Evolutionary conservation across 1,140 invertebrate genomes (phyloP).

Genomic region (Lepeophtheirus salmonis): DNA sequence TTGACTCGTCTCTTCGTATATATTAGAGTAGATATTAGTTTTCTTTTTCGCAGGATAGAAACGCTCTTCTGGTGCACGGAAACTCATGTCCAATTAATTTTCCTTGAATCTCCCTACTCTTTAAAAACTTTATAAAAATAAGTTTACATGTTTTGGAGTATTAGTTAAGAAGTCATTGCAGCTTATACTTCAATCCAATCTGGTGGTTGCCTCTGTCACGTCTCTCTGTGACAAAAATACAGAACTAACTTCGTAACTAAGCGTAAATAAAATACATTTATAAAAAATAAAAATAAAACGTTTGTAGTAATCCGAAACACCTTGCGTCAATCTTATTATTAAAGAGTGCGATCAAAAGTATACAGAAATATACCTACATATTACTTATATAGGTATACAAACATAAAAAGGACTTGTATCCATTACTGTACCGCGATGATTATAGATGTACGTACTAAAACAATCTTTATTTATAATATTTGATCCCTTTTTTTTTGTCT

Average conservation of each 20-base stretch:
- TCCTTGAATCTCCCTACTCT: too few species aligned
- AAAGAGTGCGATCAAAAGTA: not conserved
- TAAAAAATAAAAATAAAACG: not conserved
- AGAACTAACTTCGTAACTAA: not conserved
- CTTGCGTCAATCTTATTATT: not conserved
- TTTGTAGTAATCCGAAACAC: not conserved
- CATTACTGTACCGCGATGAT: too few species aligned
- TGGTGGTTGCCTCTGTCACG: too few species aligned
- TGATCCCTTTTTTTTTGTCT: too few species aligned
- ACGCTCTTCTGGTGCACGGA: not conserved
- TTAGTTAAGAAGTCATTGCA: not conserved
- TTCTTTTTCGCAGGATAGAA: not conserved
- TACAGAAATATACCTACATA: too few species aligned
- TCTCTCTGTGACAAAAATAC: not conserved
- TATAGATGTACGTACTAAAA: too few species aligned
- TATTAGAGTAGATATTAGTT: conserved; percentile 11
- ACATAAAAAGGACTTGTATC: too few species aligned
- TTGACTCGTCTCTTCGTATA: conserved; percentile 4
- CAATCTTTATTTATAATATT: too few species aligned
- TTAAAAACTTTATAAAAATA: not conserved
- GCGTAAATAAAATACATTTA: not conserved
- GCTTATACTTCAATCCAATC: not conserved
- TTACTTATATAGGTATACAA: too few species aligned
- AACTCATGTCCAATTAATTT: too few species aligned
- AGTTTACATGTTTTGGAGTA: not conserved